These are phyloP conservation scores for Pseudochirops cupreus DNA, from an alignment of 2,797 vertebrate species.

Conservation along the genomic window DNA sequence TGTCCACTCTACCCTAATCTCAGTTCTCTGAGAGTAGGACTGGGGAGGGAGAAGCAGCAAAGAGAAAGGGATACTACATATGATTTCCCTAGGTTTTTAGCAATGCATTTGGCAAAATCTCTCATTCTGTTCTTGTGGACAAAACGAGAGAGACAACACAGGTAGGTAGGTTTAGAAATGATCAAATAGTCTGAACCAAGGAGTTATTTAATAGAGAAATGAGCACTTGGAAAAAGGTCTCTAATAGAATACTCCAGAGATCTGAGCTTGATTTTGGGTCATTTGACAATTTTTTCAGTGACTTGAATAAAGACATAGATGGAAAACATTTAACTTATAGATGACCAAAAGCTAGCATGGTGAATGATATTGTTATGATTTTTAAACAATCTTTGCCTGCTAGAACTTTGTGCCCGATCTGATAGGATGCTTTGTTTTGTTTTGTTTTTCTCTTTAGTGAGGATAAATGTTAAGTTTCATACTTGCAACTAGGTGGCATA, in stretches of 20 bases:
- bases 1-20: background rate
- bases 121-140: background rate
- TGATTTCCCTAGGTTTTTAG: background rate
- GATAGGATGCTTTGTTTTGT: background rate
- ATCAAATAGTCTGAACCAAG: background rate
- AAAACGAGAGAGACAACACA: background rate
- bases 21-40: background rate
- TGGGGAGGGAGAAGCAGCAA: background rate
- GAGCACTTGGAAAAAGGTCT: background rate
- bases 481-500: background rate
- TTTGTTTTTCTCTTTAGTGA: background rate
- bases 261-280: background rate
- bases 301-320: background rate
- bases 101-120: background rate
- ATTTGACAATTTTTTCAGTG: background rate
- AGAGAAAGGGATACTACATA: background rate
- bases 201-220: background rate
- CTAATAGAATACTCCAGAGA: background rate
- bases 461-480: background rate
- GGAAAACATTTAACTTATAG: background rate
- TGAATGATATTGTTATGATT: background rate
- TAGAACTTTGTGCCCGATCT: background rate
- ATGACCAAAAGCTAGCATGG: background rate
- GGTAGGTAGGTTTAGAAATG: background rate
- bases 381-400: background rate